Evolutionary conservation across 2,113 vertebrate genomes (phyloP), one percentile per base, ranked within the genome.

Genomic region (Hippocampus abdominalis): DNA sequence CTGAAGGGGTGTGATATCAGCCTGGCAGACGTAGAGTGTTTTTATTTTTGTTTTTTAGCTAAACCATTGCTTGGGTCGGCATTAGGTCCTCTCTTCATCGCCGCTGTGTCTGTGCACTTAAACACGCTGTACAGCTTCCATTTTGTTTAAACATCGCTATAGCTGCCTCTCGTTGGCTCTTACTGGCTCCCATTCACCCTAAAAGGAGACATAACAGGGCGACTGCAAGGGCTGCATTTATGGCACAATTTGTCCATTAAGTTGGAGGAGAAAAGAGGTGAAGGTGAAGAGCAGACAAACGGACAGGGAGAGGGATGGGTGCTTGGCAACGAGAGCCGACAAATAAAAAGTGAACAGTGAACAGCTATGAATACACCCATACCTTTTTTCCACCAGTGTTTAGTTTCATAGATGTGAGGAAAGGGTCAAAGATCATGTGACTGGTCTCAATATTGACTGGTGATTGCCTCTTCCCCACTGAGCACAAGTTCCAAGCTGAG

Each of bases 361-460:
- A 16, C 15, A 23, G 63, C n/a, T 56, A 64, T 9, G n/a, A 29
- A 11, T 75, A 4, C 40, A 56, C 64, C 60, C 51, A 83, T 96
- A 98, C 97, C 97, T 98, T 98, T 79, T 94, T 94, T 80, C 96
- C 95, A 0, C 95, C 97, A 0, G 96, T 98, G 89, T 98, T 99
- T 78, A 98, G 94, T 69, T 95, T 95, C 68, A 99, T 94, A 20
- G 96, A 94, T 2, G 93, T 96, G 85, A 99, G 91, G 89, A 97
- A 98, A 48, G 97, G 97, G 87, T 99, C 97, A 75, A 99, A 99
- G 89, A 98, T 99, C 97, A 99, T 98, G 92, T 98, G 96, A 87
- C 95, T 97, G 81, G 97, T 99, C 92, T 99, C 96, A 76, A 99
- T 97, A 93, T 98, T 98, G 86, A 98, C 94, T 20, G 97, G 97